Base-by-base conservation (phyloP, 2,888 invertebrate genomes). In the Lathronympha strigana region DNA sequence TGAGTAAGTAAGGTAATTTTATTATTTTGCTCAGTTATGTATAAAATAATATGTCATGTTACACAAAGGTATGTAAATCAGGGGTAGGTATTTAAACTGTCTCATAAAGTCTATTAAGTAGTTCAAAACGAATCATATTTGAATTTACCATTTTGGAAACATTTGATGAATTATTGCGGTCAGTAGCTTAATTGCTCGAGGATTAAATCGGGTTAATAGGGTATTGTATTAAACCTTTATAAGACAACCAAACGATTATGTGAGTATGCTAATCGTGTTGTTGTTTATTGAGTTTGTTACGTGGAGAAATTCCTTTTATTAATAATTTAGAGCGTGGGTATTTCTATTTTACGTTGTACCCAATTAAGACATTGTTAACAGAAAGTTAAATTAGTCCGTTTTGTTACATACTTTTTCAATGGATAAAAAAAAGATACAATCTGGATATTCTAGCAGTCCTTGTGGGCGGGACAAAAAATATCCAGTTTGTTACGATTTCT, bases 151-250 rank as follows among this genome's bases (percentile, higher is more conserved):
- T 38, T 54, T 38, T 31, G n/a, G 36, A 45, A 54, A 31, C 23
- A 50, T 57, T 63, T 63, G 38, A 19, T 43, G 49, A 63, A 40
- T 63, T 57, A 50, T 61, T 54, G 38, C 60, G 66, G 60, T 54
- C 60, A 61, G 64, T 61, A 15, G 28, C 53, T 54, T 66, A 54
- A 66, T 49, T 47, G 66, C 38, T 31, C 15, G 66, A 47, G 51
- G 66, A 61, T 66, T 45, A 53, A 60, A 61, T 31, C 47, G 60
- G 66, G 45, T 60, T 64, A 64, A 60, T 64, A 60, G 64, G 38
- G 60, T 64, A 64, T 64, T 51, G 28, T 47, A 60, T 66, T 54
- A 61, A 66, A 53, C 53, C 47, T 66, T 47, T 66, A n/a, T n/a
- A 31, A 66, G 60, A 61, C 60, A 54, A 54, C 45, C 40, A 49